Conservation (phyloP, 2,888 invertebrate species). For the Ephialtes manifestator region DNA sequence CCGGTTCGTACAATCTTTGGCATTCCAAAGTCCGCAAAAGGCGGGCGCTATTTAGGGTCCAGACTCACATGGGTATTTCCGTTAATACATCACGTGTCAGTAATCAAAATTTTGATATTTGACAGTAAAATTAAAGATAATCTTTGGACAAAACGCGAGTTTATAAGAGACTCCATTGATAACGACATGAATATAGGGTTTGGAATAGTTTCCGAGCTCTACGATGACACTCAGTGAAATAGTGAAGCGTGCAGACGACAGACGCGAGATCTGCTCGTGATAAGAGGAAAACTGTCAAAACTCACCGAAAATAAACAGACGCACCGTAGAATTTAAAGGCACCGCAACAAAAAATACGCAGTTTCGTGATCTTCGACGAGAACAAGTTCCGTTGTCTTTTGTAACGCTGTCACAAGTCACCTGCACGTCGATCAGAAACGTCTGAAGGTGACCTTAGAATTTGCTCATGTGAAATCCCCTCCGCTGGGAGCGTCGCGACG, state of each 20-base stretch:
- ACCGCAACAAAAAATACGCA: not conserved
- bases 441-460: slow-evolving; percentile 84
- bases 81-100: slow-evolving; percentile 1
- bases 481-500: slow-evolving; percentile 47
- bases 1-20: not conserved
- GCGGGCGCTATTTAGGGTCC: not conserved
- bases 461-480: slow-evolving; percentile 66
- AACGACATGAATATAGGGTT: slow-evolving; percentile 1
- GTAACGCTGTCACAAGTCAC: slow-evolving; percentile 76
- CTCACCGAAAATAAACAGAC: slow-evolving; percentile 66
- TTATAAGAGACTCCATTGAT: slow-evolving; percentile 6
- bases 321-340: not conserved
- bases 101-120: not conserved
- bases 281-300: slow-evolving; percentile 45
- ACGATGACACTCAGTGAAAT: slow-evolving; percentile 45
- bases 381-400: slow-evolving; percentile 43
- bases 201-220: not conserved
- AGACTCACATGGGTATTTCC: not conserved
- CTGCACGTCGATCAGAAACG: slow-evolving; percentile 75
- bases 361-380: slow-evolving; percentile 19
- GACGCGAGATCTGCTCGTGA: slow-evolving; percentile 64
- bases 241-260: slow-evolving; percentile 73
- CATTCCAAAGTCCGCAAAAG: not conserved
- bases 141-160: not conserved
- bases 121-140: not conserved